phyloP scores from a whole-genome alignment of 2,113 vertebrate species.

The Pandion haliaetus region DNA sequence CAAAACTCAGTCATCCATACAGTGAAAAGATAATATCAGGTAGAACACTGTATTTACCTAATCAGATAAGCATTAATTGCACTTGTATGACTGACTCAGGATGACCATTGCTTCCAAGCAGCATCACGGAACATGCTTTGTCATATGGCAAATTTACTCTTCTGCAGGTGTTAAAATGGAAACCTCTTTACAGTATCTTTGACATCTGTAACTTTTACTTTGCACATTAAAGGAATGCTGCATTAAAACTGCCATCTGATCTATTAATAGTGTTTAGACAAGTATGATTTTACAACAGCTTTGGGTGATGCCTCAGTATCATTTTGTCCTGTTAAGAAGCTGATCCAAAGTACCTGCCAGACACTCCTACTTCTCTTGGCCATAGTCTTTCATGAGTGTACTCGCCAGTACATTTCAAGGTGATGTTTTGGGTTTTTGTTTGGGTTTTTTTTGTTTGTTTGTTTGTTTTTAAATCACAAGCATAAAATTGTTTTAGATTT shows the following conservation, averaged over 20 bases:
- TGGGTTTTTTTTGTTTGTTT: too few species aligned
- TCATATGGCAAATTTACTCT: background rate
- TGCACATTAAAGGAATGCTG: background rate
- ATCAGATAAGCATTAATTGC: background rate
- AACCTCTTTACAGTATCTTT: background rate
- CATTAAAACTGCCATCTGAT: background rate
- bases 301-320: background rate
- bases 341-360: background rate
- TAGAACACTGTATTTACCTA: background rate
- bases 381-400: background rate
- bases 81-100: background rate
- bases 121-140: background rate
- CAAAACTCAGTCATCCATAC: background rate
- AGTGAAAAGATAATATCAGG: background rate
- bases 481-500: constrained; percentile 39
- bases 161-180: background rate
- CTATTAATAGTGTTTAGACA: background rate
- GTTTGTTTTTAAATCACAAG: constrained; percentile 50
- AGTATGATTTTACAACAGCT: too few species aligned
- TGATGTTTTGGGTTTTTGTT: background rate
- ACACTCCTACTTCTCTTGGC: background rate
- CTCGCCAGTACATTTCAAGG: background rate
- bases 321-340: background rate
- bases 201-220: background rate
- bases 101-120: background rate